phyloP scores from a whole-genome alignment of 2,113 vertebrate species.

The Strix uralensis region DNA sequence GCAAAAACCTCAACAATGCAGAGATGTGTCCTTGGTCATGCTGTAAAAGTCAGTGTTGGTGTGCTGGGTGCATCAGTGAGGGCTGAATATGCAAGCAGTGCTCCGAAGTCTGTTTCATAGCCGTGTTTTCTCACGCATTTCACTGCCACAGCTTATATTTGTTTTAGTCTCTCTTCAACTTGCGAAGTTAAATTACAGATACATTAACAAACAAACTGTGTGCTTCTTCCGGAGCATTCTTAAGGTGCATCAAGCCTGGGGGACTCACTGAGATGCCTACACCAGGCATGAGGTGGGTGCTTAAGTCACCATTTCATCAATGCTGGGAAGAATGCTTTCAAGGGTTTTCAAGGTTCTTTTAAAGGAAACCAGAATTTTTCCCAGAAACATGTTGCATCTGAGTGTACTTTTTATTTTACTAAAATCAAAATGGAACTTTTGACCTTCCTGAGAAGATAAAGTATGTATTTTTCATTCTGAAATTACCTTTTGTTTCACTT shows the following conservation, averaged over 20 bases:
- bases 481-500: background rate
- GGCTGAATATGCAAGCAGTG: background rate
- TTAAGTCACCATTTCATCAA: background rate
- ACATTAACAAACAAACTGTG: background rate
- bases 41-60: background rate
- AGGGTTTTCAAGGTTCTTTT: background rate
- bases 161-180: background rate
- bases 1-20: background rate
- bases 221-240: background rate
- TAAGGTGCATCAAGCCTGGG: background rate
- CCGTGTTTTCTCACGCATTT: background rate
- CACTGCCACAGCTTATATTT: background rate
- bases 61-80: fast-evolving
- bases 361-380: background rate
- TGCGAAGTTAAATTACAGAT: background rate
- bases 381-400: background rate
- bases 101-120: background rate
- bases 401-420: background rate
- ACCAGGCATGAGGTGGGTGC: background rate
- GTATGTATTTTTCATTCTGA: background rate
- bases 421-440: background rate
- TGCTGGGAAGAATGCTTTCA: background rate
- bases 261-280: background rate
- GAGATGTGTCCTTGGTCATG: background rate
- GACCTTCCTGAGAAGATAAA: background rate